These are phyloP conservation scores for Alviniconcha marisindica DNA, from an alignment of 1,140 invertebrate species.

Conservation along the genomic window DNA sequence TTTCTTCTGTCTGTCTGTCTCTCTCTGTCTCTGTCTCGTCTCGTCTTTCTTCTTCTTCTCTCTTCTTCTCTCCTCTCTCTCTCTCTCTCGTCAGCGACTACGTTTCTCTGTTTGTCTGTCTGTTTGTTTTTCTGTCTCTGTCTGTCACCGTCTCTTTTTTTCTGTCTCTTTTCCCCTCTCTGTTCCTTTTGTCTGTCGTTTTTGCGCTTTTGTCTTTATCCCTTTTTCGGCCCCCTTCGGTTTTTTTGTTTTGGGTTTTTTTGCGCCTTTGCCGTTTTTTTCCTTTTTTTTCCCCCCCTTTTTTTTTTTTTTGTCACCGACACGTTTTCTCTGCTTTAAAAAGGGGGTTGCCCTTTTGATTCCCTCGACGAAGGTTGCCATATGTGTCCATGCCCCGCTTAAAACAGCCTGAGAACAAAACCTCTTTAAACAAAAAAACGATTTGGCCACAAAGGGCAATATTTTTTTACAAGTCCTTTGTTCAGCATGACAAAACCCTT, in stretches of 20 bases:
- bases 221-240: not conserved
- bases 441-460: too few relatives aligned
- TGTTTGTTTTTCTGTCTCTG: conserved; percentile 13
- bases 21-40: conserved; percentile 12
- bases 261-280: not conserved
- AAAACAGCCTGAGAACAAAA: too few relatives aligned
- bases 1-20: not conserved
- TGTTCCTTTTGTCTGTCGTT: not conserved
- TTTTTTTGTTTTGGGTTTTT: not conserved
- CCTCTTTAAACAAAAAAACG: too few relatives aligned
- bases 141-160: not conserved
- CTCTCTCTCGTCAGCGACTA: not conserved
- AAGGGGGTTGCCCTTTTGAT: too few relatives aligned
- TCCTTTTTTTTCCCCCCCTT: not conserved
- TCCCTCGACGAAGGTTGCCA: too few relatives aligned
- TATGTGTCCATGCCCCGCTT: too few relatives aligned
- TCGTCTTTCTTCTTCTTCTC: not conserved
- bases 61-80: conserved; percentile 4
- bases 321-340: too few relatives aligned
- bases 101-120: not conserved
- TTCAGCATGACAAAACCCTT: too few relatives aligned
- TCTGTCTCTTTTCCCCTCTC: not conserved
- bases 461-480: too few relatives aligned
- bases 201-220: not conserved
- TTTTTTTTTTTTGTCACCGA: not conserved